Conservation (phyloP, 2,888 invertebrate genomes). For the Scaptomyza reducta region DNA sequence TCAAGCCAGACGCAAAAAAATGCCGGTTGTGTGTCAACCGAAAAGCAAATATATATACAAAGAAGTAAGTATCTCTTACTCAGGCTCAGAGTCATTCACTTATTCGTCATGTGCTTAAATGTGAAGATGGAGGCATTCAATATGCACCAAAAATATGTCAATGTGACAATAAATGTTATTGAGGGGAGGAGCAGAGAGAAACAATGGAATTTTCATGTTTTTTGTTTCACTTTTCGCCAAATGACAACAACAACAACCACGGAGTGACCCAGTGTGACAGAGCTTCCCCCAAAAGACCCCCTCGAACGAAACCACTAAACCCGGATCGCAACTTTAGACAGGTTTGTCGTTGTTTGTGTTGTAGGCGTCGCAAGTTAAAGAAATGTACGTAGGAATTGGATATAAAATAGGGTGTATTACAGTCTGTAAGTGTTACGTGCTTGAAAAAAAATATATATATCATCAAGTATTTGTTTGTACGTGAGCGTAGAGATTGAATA, state of each 20-base stretch:
- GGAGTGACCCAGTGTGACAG: background rate
- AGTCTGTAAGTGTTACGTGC: slow-evolving; percentile 24
- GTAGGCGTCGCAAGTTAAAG: slow-evolving; percentile 36
- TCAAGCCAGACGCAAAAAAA: slow-evolving; percentile 30
- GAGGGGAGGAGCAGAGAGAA: background rate
- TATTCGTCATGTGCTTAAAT: slow-evolving; percentile 60
- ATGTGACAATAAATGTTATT: slow-evolving; percentile 41
- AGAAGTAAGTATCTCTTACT: slow-evolving; percentile 1
- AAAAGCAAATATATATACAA: slow-evolving; percentile 37
- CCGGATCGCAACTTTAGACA: slow-evolving; percentile 14
- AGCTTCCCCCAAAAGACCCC: too few relatives aligned
- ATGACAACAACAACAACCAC: too few relatives aligned
- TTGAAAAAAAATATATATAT: background rate
- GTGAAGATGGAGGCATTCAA: too few relatives aligned
- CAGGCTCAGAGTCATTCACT: slow-evolving; percentile 19
- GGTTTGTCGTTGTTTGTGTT: slow-evolving; percentile 34
- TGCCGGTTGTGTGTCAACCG: slow-evolving; percentile 50
- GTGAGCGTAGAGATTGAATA: slow-evolving; percentile 12
- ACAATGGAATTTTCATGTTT: slow-evolving; percentile 1
- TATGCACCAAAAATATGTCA: slow-evolving; percentile 43
- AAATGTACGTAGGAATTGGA: slow-evolving; percentile 9
- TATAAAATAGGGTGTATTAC: slow-evolving; percentile 29
- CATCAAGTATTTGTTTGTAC: slow-evolving; percentile 3
- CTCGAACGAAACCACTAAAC: too few relatives aligned
- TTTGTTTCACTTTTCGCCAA: slow-evolving; percentile 6